Conservation (phyloP, 2,888 invertebrate species). For the Geotrupes spiniger region DNA sequence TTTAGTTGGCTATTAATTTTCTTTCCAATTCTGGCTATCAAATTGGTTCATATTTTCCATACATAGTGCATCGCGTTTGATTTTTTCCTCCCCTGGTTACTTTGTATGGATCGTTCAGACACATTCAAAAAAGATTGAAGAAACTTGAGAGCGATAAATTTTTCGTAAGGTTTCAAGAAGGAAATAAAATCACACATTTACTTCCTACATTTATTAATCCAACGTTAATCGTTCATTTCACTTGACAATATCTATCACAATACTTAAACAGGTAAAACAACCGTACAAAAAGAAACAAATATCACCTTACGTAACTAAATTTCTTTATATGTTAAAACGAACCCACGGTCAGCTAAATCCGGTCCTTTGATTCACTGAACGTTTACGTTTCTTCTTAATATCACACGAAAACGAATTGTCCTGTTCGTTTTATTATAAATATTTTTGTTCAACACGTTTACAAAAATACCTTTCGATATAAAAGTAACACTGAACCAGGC, state of each 20-base stretch:
- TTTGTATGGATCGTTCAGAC: too few species aligned
- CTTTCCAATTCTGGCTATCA: too few species aligned
- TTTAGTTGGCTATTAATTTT: too few species aligned
- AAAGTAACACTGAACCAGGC: slow-evolving; percentile 14
- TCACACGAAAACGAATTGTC: slow-evolving; percentile 11
- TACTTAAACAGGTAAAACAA: slow-evolving; percentile 15
- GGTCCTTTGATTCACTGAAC: background rate
- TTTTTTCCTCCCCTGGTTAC: too few species aligned
- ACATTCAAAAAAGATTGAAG: too few species aligned
- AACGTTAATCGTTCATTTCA: slow-evolving; percentile 44
- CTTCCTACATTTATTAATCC: slow-evolving; percentile 43
- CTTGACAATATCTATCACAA: slow-evolving; percentile 38
- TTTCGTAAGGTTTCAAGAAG: background rate
- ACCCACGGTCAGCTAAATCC: slow-evolving; percentile 6
- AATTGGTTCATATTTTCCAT: too few species aligned
- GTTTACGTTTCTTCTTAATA: slow-evolving; percentile 11
- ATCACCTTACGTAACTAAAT: slow-evolving; percentile 11
- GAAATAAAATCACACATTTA: slow-evolving; percentile 10
- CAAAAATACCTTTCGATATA: slow-evolving; percentile 17
- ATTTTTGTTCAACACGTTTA: slow-evolving; percentile 16
- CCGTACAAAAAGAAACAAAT: slow-evolving; percentile 14
- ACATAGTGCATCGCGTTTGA: too few species aligned
- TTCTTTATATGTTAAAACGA: slow-evolving; percentile 9
- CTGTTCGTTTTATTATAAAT: slow-evolving; percentile 11
- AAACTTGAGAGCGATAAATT: too few species aligned